Conservation (phyloP, 2,888 invertebrate species). For the Drosophila nr. medialis region DNA sequence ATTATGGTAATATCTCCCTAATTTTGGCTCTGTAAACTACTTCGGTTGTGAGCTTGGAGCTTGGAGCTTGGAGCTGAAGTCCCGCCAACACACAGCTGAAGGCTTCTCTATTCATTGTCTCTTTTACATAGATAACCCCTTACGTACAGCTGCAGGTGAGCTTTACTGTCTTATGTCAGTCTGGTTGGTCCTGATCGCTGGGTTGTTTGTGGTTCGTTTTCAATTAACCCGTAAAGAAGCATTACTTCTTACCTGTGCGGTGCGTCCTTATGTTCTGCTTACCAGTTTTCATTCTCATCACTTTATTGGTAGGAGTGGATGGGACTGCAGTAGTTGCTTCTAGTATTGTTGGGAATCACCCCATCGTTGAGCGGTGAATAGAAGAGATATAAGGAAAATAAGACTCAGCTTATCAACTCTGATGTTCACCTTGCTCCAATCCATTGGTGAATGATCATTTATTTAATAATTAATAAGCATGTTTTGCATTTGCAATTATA, state of each 20-base stretch:
- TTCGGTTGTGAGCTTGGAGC: not conserved
- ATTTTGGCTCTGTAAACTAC: not conserved
- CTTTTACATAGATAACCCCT: no score
- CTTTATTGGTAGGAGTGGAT: not conserved
- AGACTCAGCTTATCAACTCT: constrained; percentile 19
- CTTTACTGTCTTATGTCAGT: not conserved
- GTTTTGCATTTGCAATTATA: not conserved
- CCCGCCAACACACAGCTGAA: no score
- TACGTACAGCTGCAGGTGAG: no score
- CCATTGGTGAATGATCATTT: constrained; percentile 27
- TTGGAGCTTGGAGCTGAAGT: no score
- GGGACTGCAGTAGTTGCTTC: not conserved
- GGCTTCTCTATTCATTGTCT: no score
- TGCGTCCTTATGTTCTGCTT: not conserved
- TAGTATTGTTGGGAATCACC: not conserved
- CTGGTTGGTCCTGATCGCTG: no score
- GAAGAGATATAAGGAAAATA: constrained; percentile 19
- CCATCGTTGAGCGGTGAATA: constrained; percentile 9
- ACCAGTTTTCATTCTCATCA: not conserved
- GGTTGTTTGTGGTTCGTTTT: not conserved
- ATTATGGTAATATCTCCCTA: not conserved
- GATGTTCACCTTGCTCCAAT: constrained; percentile 17
- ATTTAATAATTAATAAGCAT: constrained; percentile 13
- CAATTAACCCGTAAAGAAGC: not conserved
- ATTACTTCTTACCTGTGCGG: not conserved